phyloP scores from a whole-genome alignment of 2,797 vertebrate species.

The Lycodopsis pacificus region DNA sequence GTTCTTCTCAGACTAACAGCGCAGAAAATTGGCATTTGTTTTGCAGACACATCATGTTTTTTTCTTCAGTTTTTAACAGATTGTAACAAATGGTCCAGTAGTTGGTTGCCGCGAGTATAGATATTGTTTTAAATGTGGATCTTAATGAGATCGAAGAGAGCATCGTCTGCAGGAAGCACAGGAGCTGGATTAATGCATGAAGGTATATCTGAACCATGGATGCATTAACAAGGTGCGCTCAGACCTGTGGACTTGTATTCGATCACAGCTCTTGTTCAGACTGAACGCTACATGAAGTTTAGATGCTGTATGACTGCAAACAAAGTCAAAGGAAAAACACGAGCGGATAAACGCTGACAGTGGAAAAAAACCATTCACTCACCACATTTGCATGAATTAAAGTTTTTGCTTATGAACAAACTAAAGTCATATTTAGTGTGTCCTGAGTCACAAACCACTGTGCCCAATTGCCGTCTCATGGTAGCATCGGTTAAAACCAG shows the following conservation, averaged over 20 bases:
- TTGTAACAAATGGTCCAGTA: neutral
- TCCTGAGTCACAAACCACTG: too few species aligned
- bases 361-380: neutral
- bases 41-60: neutral
- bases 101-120: neutral
- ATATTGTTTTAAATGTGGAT: neutral
- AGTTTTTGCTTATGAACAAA: neutral
- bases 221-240: neutral
- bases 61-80: neutral
- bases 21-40: conserved; percentile 1
- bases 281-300: neutral
- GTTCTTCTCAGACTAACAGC: conserved; percentile 16
- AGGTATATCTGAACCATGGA: neutral
- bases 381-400: neutral
- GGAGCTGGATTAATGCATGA: neutral
- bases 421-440: neutral
- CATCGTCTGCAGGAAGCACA: neutral
- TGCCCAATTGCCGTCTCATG: too few species aligned
- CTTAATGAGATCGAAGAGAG: neutral
- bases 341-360: neutral
- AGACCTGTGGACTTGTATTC: neutral
- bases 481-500: too few species aligned
- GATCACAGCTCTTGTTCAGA: neutral
- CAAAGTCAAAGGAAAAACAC: neutral
- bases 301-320: neutral